Conservation (phyloP, 2,888 invertebrate genomes). For the Yponomeuta sedellus region DNA sequence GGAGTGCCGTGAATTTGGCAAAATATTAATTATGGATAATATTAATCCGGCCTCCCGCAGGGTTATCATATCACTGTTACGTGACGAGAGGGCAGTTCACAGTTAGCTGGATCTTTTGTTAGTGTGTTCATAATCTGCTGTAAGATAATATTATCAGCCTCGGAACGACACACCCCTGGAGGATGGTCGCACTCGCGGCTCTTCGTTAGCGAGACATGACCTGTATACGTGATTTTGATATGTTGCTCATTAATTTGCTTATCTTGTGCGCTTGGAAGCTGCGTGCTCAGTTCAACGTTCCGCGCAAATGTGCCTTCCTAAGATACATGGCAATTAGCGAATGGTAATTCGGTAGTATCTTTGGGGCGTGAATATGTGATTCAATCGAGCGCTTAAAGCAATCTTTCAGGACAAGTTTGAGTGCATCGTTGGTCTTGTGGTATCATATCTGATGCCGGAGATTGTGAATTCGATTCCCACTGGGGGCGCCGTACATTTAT, state of each 20-base stretch:
- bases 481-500: no score
- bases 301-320: neutral
- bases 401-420: no score
- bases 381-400: no score
- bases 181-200: neutral
- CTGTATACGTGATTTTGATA: conserved; percentile 3
- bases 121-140: neutral
- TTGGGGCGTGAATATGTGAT: no score
- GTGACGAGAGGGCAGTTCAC: neutral
- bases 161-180: conserved; percentile 2
- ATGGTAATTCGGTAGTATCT: no score
- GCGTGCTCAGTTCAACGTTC: neutral
- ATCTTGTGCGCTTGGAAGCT: neutral
- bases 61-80: conserved; percentile 1
- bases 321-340: neutral
- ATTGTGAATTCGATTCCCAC: no score
- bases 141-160: neutral
- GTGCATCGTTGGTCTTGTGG: no score
- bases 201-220: neutral
- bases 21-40: neutral
- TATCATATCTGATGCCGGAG: no score
- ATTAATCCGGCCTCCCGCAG: neutral
- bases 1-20: neutral
- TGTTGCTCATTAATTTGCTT: neutral
- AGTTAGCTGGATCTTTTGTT: neutral